phyloP scores from a whole-genome alignment of 2,797 vertebrate species.

The Amazona finschi region DNA sequence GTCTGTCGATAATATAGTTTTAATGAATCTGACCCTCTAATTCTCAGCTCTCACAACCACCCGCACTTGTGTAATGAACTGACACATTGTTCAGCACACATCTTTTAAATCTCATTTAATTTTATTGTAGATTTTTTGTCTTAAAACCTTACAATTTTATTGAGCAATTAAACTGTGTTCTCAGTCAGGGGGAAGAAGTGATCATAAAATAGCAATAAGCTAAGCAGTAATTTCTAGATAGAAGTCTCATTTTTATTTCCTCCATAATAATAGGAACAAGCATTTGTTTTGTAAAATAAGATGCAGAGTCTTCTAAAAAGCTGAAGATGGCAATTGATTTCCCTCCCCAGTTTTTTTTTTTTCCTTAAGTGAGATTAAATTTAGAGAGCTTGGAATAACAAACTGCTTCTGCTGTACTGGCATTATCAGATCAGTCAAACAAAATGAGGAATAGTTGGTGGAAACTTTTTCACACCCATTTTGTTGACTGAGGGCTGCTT shows the following conservation, averaged over 20 bases:
- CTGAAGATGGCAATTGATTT: conserved; percentile 33
- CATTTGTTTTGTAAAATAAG: conserved; percentile 63
- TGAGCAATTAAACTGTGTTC: conserved; percentile 70
- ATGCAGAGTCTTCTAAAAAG: conserved; percentile 4
- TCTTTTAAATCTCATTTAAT: conserved; percentile 76
- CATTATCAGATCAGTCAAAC: conserved; percentile 6
- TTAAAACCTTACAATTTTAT: conserved; percentile 67
- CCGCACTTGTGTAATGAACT: conserved; percentile 30
- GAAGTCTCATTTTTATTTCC: conserved; percentile 55
- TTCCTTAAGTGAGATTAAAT: not conserved
- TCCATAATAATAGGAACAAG: conserved; percentile 23
- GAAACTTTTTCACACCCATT: not conserved
- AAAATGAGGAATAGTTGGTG: conserved; percentile 4
- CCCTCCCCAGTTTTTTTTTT: not conserved
- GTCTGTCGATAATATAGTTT: not conserved
- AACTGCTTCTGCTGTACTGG: not conserved
- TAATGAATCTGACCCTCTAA: conserved; percentile 61
- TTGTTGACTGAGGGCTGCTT: conserved; percentile 9
- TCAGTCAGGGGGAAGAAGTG: conserved; percentile 15
- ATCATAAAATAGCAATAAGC: conserved; percentile 51
- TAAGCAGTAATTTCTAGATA: conserved; percentile 58
- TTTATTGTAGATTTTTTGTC: conserved; percentile 67
- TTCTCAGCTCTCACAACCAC: conserved; percentile 42
- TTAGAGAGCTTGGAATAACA: not conserved
- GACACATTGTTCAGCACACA: conserved; percentile 61